Percentiles rank a stretch among this genome's conserved stretches.
These are phyloP conservation scores for Lordiphosa clarofinis DNA, from an alignment of 1,140 invertebrate genomes.

Conservation along the genomic window DNA sequence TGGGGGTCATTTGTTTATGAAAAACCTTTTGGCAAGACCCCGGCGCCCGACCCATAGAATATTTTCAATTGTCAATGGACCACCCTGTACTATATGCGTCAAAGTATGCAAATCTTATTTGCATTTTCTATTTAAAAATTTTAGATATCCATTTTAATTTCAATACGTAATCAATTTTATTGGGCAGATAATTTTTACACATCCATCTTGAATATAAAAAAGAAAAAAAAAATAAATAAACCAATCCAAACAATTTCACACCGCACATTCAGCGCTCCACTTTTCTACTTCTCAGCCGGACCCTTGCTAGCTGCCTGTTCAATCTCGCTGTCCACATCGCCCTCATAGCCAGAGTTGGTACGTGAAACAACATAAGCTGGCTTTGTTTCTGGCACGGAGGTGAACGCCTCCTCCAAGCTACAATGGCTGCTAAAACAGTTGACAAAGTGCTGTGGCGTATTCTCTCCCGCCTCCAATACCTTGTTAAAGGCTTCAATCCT, in stretches of 20 bases:
- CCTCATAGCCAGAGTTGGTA: slow-evolving; percentile 50
- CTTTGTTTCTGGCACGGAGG: not conserved
- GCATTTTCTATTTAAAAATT: too few relatives aligned
- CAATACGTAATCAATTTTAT: too few relatives aligned
- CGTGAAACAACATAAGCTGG: not conserved
- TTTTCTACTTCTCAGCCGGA: not conserved
- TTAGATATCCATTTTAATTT: too few relatives aligned
- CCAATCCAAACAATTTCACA: not conserved
- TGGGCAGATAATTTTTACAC: too few relatives aligned
- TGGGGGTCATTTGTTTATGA: too few relatives aligned
- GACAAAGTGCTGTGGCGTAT: slow-evolving; percentile 30
- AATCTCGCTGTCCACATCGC: slow-evolving; percentile 48
- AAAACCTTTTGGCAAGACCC: too few relatives aligned
- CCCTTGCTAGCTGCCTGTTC: slow-evolving; percentile 7
- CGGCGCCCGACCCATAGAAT: too few relatives aligned
- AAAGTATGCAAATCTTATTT: too few relatives aligned
- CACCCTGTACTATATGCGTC: too few relatives aligned
- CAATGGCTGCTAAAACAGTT: slow-evolving; percentile 39
- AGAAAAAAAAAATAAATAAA: not conserved
- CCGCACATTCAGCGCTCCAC: not conserved
- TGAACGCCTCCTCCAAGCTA: slow-evolving; percentile 1
- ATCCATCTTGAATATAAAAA: too few relatives aligned
- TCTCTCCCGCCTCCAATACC: slow-evolving; percentile 23
- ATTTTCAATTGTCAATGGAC: too few relatives aligned
- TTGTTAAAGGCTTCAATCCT: slow-evolving; percentile 54